These are phyloP conservation scores for Protomyctophum bolini DNA, from an alignment of 2,113 vertebrate species.

Conservation along the genomic window DNA sequence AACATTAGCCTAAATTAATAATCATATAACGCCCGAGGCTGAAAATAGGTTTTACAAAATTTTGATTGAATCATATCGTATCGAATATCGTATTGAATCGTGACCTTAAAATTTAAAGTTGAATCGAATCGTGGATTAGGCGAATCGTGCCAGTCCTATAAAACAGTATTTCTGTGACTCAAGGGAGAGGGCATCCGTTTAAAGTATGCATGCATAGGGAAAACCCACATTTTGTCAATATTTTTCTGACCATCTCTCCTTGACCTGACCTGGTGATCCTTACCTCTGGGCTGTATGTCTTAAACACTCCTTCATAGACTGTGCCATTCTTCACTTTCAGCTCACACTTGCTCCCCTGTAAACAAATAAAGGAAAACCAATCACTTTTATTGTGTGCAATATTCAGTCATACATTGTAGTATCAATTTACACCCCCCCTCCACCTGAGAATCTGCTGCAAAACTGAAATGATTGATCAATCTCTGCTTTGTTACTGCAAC, in stretches of 20 bases:
- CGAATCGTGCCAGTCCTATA: no score
- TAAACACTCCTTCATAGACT: constrained; percentile 98
- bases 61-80: no score
- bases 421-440: constrained; percentile 37
- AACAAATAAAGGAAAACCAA: constrained; percentile 40
- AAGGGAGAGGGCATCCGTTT: no score
- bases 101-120: no score
- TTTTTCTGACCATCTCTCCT: background rate
- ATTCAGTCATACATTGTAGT: constrained; percentile 11
- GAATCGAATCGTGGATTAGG: no score
- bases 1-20: no score
- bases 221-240: no score
- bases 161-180: no score
- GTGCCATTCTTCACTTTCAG: constrained; percentile 97
- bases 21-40: no score
- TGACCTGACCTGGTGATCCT: constrained; percentile 43
- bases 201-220: no score
- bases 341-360: constrained; percentile 98
- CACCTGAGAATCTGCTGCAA: constrained; percentile 47
- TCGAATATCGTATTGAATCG: no score
- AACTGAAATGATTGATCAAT: constrained; percentile 53
- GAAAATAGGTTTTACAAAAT: no score
- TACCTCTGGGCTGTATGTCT: constrained; percentile 99
- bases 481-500: constrained; percentile 51
- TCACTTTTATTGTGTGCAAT: constrained; percentile 26